Percentiles rank a stretch among this genome's conserved stretches.
These are phyloP conservation scores for Mesochorus sp. DNA, from an alignment of 2,888 invertebrate species.

Conservation along the genomic window DNA sequence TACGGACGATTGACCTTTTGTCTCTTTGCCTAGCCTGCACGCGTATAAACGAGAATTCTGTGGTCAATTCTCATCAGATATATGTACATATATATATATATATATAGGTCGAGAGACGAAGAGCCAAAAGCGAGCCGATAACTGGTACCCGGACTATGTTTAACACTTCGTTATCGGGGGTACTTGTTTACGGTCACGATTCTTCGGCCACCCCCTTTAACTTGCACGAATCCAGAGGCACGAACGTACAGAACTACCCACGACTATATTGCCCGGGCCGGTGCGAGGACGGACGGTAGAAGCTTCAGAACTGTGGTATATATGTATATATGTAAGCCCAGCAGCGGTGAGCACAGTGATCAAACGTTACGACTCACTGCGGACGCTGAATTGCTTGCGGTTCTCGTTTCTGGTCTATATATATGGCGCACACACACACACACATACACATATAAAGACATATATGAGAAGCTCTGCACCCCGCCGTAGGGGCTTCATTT, in stretches of 20 bases:
- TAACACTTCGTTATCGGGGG: conserved; percentile 62
- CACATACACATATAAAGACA: not conserved
- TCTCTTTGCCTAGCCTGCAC: too few relatives aligned
- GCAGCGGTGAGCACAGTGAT: conserved; percentile 54
- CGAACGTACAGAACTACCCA: conserved; percentile 45
- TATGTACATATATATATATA: not conserved
- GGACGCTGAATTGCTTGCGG: conserved; percentile 59
- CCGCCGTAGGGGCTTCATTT: conserved; percentile 49
- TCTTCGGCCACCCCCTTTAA: conserved; percentile 50
- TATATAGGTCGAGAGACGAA: not conserved
- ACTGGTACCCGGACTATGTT: conserved; percentile 51
- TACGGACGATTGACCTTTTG: too few relatives aligned
- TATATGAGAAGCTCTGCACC: conserved; percentile 12
- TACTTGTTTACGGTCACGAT: conserved; percentile 64
- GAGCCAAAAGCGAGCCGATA: conserved; percentile 40
- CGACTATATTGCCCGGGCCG: not conserved
- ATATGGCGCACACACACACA: not conserved
- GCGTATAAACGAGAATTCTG: conserved; percentile 2
- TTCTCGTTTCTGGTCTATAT: conserved; percentile 28
- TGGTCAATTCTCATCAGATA: conserved; percentile 1
- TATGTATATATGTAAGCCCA: conserved; percentile 36
- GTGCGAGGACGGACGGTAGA: conserved; percentile 2
- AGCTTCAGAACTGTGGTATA: not conserved
- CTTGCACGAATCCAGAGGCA: conserved; percentile 16
- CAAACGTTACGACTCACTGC: conserved; percentile 62